Conservation (phyloP, 1,140 invertebrate species). For the Meloidogyne hapla region DNA sequence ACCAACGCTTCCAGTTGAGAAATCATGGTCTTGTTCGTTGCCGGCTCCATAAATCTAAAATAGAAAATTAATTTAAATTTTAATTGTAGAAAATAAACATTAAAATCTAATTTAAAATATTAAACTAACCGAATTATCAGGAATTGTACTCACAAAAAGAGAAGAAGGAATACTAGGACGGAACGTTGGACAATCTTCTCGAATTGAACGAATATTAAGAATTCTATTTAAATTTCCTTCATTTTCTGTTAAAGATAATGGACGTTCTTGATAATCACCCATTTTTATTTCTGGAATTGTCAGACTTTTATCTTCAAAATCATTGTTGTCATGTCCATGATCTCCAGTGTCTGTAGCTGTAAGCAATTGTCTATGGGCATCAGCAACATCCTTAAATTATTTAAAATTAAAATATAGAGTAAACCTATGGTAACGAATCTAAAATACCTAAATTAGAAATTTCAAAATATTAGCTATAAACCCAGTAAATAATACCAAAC, state of each 20-base stretch:
- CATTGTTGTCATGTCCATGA: neutral
- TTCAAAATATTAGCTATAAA: too few relatives aligned
- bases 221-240: neutral
- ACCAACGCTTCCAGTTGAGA: too few relatives aligned
- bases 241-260: neutral
- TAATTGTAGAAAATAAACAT: too few relatives aligned
- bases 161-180: neutral
- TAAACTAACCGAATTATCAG: neutral
- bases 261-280: neutral
- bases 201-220: neutral
- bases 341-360: neutral
- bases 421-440: too few relatives aligned
- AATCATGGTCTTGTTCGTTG: too few relatives aligned
- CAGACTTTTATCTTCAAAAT: neutral
- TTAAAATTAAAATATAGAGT: too few relatives aligned
- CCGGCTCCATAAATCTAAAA: too few relatives aligned
- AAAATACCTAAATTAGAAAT: too few relatives aligned
- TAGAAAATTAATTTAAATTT: too few relatives aligned
- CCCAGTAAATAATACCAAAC: too few relatives aligned
- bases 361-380: neutral
- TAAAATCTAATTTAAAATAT: too few relatives aligned
- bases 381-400: neutral
- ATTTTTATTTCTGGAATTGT: neutral
- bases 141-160: neutral
- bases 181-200: neutral